phyloP scores from a whole-genome alignment of 2,113 vertebrate species.

The Platichthys flesus region DNA sequence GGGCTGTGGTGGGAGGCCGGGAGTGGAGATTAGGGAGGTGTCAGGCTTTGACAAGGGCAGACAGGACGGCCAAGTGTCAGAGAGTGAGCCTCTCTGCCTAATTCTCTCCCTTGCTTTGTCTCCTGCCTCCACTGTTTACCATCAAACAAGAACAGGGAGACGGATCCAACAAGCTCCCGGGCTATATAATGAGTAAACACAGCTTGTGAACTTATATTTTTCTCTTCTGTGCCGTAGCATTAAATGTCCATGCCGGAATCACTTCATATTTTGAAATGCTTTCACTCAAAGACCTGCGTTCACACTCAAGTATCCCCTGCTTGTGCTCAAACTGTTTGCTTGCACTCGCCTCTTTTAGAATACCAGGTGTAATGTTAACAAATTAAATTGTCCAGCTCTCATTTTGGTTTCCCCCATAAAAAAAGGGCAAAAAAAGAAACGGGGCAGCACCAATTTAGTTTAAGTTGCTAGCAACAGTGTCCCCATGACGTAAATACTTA shows the following conservation, averaged over 20 bases:
- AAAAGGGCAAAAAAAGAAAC: no score
- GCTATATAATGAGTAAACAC: neutral
- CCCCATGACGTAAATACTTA: no score
- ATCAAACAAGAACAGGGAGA: constrained; percentile 37
- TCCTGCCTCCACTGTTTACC: constrained; percentile 16
- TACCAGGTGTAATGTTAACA: no score
- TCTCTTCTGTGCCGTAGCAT: neutral
- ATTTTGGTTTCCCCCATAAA: no score
- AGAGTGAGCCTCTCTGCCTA: constrained; percentile 32
- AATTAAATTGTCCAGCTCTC: no score
- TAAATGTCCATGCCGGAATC: neutral
- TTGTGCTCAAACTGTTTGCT: no score
- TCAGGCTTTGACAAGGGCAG: constrained; percentile 71
- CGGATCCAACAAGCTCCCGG: constrained; percentile 14
- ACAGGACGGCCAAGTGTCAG: constrained; percentile 72
- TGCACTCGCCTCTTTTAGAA: no score
- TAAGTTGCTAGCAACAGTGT: no score
- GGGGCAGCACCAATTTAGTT: no score
- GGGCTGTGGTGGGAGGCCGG: constrained; percentile 25
- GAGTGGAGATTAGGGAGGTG: constrained; percentile 58
- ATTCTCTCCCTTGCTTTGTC: constrained; percentile 14
- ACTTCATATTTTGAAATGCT: no score
- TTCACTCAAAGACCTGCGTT: no score
- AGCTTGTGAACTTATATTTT: neutral
- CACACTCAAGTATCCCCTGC: no score